phyloP scores from a whole-genome alignment of 2,797 vertebrate species.

The Ispidina lecontei region DNA sequence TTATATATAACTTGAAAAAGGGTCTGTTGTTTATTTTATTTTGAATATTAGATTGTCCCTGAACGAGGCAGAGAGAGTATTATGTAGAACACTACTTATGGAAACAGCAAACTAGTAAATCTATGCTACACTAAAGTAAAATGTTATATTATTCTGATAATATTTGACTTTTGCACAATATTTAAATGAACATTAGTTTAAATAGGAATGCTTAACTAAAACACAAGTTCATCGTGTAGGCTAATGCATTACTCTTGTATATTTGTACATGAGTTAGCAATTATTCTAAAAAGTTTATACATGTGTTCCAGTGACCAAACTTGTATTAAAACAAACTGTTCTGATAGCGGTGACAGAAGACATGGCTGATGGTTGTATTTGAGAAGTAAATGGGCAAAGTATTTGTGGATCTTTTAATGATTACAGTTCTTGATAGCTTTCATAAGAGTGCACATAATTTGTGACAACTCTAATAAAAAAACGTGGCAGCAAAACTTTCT shows the following conservation, averaged over 20 bases:
- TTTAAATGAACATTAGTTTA: conserved; percentile 74
- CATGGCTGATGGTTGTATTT: conserved; percentile 76
- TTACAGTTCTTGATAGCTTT: conserved; percentile 86
- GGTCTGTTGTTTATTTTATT: conserved; percentile 61
- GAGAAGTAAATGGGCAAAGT: conserved; percentile 85
- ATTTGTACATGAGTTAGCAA: conserved; percentile 80
- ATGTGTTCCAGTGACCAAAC: conserved; percentile 77
- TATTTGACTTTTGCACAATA: conserved; percentile 73
- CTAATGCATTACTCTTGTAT: conserved; percentile 84
- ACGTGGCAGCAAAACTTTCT: conserved; percentile 88
- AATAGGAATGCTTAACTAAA: conserved; percentile 73
- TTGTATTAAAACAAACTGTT: conserved; percentile 75
- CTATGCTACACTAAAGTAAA: conserved; percentile 13
- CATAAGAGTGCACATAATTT: conserved; percentile 87
- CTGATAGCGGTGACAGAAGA: conserved; percentile 61
- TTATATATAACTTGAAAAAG: conserved; percentile 65
- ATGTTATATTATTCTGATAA: conserved; percentile 62
- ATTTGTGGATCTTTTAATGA: conserved; percentile 86
- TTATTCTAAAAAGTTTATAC: conserved; percentile 86
- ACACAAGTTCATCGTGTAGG: conserved; percentile 67
- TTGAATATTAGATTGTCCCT: conserved; percentile 64
- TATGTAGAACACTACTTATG: conserved; percentile 33
- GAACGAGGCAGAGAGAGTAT: conserved; percentile 25
- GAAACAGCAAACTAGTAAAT: conserved; percentile 57
- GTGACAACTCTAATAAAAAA: conserved; percentile 91